These are phyloP conservation scores for Cassiopea andromeda DNA, from an alignment of 30 jellyfish, hydroid and myxozoan genomes.

Conservation along the genomic window DNA sequence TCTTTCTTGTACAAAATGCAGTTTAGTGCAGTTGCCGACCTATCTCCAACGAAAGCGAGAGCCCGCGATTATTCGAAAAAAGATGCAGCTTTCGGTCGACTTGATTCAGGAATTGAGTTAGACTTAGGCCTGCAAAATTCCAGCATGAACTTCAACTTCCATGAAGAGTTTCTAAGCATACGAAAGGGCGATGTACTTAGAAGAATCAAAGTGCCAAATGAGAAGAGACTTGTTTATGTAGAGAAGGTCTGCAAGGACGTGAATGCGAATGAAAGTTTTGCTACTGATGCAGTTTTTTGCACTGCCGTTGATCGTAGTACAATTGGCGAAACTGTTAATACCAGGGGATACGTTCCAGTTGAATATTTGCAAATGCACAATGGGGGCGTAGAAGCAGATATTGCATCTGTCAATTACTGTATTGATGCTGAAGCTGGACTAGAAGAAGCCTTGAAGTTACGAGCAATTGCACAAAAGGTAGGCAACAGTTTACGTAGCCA, in stretches of 20 bases:
- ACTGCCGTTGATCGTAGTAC: conserved; percentile 21
- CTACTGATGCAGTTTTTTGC: conserved; percentile 49
- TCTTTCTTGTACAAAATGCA: neutral
- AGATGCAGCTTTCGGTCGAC: conserved; percentile 33
- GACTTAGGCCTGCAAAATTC: conserved; percentile 56
- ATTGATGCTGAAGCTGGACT: conserved; percentile 15
- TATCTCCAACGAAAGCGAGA: conserved; percentile 26
- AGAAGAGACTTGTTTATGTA: conserved; percentile 64
- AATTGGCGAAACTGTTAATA: conserved; percentile 7
- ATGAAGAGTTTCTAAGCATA: conserved; percentile 44
- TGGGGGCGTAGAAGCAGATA: neutral
- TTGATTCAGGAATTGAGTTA: conserved; percentile 69
- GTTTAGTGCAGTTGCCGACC: conserved; percentile 36
- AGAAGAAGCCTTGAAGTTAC: conserved; percentile 2
- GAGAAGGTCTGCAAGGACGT: conserved; percentile 39
- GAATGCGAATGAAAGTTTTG: conserved; percentile 7
- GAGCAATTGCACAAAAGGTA: conserved; percentile 31
- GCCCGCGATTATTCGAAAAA: conserved; percentile 66
- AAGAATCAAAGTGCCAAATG: conserved; percentile 44
- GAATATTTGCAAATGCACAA: conserved; percentile 31
- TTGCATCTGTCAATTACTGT: conserved; percentile 1
- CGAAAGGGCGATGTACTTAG: conserved; percentile 65
- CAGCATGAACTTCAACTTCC: neutral
- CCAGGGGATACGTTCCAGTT: conserved; percentile 69
- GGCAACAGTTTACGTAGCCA: too few species aligned